Evolutionary conservation across 2,888 invertebrate genomes (phyloP), one percentile per base, ranked within the genome.

Genomic region (Monochamus alternatus): DNA sequence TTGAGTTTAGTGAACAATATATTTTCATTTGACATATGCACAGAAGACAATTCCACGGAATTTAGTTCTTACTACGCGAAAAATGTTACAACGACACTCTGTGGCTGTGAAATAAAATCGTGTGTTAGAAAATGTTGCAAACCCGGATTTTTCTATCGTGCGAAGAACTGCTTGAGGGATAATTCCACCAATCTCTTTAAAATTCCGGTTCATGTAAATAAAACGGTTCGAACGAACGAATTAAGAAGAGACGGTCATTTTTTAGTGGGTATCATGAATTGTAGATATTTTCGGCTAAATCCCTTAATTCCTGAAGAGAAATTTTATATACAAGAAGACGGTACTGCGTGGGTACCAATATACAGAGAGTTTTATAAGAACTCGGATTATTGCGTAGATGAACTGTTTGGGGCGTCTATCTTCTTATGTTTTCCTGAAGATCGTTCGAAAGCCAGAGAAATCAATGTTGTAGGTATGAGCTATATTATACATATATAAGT

Each of bases 291-390:
- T 66, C 73, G 44, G 3, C 74, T 81, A 63, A 63, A 78, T 9
- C 67, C 55, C 4, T 68, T 69, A 10, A 38, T 64, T 59, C 62
- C 74, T 2, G 64, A 51, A 14, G 82, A 84, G 55, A 64, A 70
- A n/a, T 84, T 80, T 79, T 84, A 80, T 58, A 44, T 82, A 2
- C 85, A 85, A 73, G 76, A 80, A 68, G 73, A 82, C 67, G 84
- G 84, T 43, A 43, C 22, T 8, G 58, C 84, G 51, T 83, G 81
- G 80, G 68, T 83, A 8, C 82, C 83, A 1, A 30, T 9, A 30
- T 76, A 73, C 38, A 71, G 72, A 7, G 7, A 30, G 12, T 63
- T 72, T 8, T 80, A 75, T 52, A 22, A 51, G 1, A 81, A 79
- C n/a, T 74, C 78, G 52, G 30, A 66, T 12, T 84, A 82, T 62